A percentile compares a stretch with the other conserved stretches of the same genome.
Conservation (phyloP, 2,797 vertebrate genomes). For the Lindbergichthys nudifrons region DNA sequence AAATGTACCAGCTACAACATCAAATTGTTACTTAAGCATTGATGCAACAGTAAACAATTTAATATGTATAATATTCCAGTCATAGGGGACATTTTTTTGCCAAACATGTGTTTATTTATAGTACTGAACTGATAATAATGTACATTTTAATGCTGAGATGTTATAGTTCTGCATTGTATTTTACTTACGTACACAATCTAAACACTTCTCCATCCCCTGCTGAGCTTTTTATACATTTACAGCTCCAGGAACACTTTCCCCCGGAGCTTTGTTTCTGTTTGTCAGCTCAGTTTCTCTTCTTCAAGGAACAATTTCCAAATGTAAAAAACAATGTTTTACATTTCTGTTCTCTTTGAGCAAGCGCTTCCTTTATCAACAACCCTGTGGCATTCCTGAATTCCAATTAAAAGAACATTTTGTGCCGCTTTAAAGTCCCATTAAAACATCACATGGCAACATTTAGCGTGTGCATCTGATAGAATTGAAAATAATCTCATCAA, state of each 20-base stretch:
- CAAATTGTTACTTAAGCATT: background rate
- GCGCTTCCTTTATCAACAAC: background rate
- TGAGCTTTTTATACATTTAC: slow-evolving; percentile 6
- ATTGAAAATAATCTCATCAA: slow-evolving; percentile 62
- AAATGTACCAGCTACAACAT: background rate
- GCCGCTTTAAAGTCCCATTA: slow-evolving; percentile 44
- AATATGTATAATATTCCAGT: background rate
- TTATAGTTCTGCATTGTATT: background rate
- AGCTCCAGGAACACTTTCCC: background rate
- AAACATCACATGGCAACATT: slow-evolving; percentile 42
- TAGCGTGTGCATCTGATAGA: slow-evolving; percentile 41
- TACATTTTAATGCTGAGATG: background rate
- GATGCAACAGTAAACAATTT: background rate
- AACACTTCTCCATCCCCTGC: background rate
- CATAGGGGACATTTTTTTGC: background rate
- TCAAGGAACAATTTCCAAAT: slow-evolving; percentile 8
- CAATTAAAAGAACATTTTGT: slow-evolving; percentile 47
- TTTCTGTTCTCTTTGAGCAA: background rate
- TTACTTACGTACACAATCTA: too few relatives aligned
- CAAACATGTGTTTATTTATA: background rate
- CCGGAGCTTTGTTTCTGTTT: background rate
- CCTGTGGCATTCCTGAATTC: background rate
- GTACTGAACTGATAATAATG: background rate
- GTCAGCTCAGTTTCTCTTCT: background rate
- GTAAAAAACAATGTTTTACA: background rate